Evolutionary conservation across 1,140 invertebrate species (phyloP), one percentile per base, ranked within the genome.

Genomic region (Cheumatopsyche charites): DNA sequence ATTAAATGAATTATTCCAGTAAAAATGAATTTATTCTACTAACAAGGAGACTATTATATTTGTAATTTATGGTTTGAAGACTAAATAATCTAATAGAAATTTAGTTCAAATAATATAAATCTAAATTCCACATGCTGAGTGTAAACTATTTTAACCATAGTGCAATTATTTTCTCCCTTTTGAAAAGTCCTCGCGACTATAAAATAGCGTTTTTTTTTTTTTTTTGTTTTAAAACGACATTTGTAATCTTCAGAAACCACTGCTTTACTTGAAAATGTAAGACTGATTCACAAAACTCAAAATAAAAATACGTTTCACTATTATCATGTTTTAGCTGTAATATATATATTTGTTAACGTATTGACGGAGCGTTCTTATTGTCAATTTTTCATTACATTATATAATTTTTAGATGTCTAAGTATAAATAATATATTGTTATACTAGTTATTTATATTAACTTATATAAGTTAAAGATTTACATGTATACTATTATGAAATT

Each of bases 241-340:
- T 45, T 52, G 47, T 52, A 52, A 52, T 52, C 47, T 52, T 52
- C 47, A 19, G 47, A 52, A 58, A 58, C 9, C 19, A 58, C 55
- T 58, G 55, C 55, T 58, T 58, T 58, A 58, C 23, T 58, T 58
- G 55, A 58, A 58, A 58, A 58, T 58, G 55, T 58, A 58, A 58
- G 55, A 58, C 55, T 58, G 55, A 58, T 58, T 26, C 55, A 58
- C 55, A n/a, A n/a, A n/a, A 58, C 55, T 58, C 55, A 58, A 58
- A 12, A 58, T 58, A 58, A 21, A 58, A n/a, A n/a, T n/a, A n/a
- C 25, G 55, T 58, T 58, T 58, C 55, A 58, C 47, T 52, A 52
- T n/a, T n/a, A 52, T 52, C 47, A 52, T 52, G 47, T 52, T 52
- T 52, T 52, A 52, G 47, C 47, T 52, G 47, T 52, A 52, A 52